phyloP scores from a whole-genome alignment of 2,113 vertebrate species.

The Mustelus asterias region DNA sequence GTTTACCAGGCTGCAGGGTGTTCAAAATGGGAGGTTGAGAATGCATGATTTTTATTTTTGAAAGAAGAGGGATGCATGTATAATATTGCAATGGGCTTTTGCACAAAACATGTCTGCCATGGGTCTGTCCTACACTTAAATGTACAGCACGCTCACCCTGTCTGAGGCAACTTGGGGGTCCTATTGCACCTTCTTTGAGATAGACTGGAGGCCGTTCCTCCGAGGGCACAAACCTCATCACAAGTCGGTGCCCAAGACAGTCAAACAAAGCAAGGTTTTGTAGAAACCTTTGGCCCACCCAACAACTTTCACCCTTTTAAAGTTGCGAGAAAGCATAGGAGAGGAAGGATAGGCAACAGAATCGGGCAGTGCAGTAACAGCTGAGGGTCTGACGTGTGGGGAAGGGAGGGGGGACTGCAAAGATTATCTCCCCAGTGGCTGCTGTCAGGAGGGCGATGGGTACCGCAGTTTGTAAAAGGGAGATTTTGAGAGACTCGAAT shows the following conservation, averaged over 20 bases:
- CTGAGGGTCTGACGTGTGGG: neutral
- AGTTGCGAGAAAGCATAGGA: neutral
- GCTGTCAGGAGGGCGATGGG: neutral
- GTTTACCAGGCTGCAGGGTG: neutral
- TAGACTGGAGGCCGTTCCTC: neutral
- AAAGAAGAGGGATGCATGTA: neutral
- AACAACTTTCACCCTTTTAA: neutral
- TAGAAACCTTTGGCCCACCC: neutral
- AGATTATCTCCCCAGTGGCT: neutral
- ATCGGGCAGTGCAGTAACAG: neutral
- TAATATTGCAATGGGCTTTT: neutral
- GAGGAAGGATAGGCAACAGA: neutral
- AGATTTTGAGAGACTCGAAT: neutral
- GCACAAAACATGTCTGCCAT: neutral
- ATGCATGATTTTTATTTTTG: constrained; percentile 1
- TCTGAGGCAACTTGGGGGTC: neutral
- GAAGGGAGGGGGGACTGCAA: neutral
- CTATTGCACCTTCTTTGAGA: neutral
- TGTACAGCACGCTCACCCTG: neutral
- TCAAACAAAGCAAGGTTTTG: neutral
- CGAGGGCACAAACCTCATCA: neutral
- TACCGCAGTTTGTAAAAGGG: neutral
- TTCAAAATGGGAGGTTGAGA: neutral
- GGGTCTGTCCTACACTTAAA: neutral
- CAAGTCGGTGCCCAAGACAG: neutral